A percentile compares a stretch with the other conserved stretches of the same genome.
These are phyloP conservation scores for Drosophila ambigua DNA, from an alignment of 1,140 invertebrate genomes.

Conservation along the genomic window DNA sequence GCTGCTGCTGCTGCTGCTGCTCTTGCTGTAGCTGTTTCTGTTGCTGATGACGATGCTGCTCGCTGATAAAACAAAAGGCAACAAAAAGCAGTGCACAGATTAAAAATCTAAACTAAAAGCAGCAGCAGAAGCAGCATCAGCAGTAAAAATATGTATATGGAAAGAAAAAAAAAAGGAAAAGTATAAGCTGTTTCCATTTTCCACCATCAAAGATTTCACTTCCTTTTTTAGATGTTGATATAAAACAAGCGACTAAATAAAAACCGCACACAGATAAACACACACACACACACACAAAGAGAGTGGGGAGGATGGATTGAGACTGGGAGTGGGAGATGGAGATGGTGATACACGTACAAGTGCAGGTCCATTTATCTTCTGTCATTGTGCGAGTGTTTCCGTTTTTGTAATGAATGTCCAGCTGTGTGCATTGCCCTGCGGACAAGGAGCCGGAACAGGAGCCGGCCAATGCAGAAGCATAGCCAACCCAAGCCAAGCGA, in stretches of 20 bases:
- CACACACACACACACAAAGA: constrained; percentile 2
- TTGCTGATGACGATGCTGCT: constrained; percentile 31
- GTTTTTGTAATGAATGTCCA: constrained; percentile 82
- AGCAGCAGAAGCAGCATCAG: constrained; percentile 13
- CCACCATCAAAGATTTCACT: constrained; percentile 69
- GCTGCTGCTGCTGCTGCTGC: constrained; percentile 17
- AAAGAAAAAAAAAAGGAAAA: constrained; percentile 38
- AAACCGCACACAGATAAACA: constrained; percentile 65
- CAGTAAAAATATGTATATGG: constrained; percentile 28
- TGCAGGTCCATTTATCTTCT: constrained; percentile 80
- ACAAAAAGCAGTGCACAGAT: constrained; percentile 65
- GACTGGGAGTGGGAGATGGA: constrained; percentile 24
- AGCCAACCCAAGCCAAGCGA: constrained; percentile 41
- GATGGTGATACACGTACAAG: constrained; percentile 64
- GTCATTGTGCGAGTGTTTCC: constrained; percentile 79
- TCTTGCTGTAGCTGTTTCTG: constrained; percentile 13
- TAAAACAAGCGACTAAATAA: constrained; percentile 79
- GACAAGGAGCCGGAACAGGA: constrained; percentile 47
- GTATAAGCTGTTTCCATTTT: constrained; percentile 73
- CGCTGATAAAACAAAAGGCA: constrained; percentile 67
- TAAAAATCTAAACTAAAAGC: constrained; percentile 74
- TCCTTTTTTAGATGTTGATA: constrained; percentile 67
- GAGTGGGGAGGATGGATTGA: constrained; percentile 23
- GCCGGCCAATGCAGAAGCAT: constrained; percentile 40
- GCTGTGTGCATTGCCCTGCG: constrained; percentile 77